A percentile compares a stretch with the other conserved stretches of the same genome.
These are phyloP conservation scores for Rhynchopsitta pachyrhyncha DNA, from an alignment of 2,113 vertebrate genomes.

Conservation along the genomic window DNA sequence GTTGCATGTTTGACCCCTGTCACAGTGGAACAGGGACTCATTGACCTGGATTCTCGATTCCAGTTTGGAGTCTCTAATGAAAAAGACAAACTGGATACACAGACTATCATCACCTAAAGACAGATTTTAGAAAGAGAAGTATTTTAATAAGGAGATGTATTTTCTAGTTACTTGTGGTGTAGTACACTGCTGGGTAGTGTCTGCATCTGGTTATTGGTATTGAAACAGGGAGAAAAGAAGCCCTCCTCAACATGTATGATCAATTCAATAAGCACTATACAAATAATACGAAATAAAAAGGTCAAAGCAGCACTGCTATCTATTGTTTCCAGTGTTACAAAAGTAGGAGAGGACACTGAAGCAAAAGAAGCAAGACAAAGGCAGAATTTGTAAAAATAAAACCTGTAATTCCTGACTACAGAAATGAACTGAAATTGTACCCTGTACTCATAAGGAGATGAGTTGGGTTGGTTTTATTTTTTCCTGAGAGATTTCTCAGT, in stretches of 20 bases:
- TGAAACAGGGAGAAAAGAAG: neutral
- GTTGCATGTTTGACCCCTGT: neutral
- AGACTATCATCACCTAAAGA: neutral
- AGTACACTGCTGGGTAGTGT: neutral
- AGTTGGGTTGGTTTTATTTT: neutral
- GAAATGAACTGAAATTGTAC: neutral
- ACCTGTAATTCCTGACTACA: neutral
- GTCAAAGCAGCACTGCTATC: neutral
- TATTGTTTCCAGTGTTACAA: neutral
- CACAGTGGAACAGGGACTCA: neutral
- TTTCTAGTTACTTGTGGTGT: neutral
- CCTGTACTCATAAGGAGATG: neutral
- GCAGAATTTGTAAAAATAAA: neutral
- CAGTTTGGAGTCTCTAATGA: neutral
- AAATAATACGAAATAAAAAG: neutral
- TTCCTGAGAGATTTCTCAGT: neutral
- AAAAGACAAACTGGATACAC: neutral
- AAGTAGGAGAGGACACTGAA: neutral
- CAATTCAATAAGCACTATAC: neutral
- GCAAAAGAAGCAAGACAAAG: neutral
- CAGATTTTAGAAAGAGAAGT: neutral
- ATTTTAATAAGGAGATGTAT: neutral
- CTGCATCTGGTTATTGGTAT: neutral
- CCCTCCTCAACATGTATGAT: neutral
- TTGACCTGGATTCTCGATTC: neutral